phyloP scores from a whole-genome alignment of 1,140 invertebrate species.

The Procambarus virginalis region DNA sequence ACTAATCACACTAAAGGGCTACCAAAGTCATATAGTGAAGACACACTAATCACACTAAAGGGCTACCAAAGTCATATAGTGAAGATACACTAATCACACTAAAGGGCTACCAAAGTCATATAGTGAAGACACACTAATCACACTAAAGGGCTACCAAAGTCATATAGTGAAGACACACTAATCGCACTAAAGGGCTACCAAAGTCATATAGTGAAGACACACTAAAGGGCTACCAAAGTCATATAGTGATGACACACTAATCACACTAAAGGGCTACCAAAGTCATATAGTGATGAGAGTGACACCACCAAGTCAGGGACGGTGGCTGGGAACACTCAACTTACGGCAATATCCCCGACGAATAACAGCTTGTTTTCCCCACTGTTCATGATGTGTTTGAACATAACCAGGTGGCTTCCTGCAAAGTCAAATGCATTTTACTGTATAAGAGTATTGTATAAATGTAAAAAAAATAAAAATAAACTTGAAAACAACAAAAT shows the following conservation, averaged over 20 bases:
- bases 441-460: neutral
- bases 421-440: neutral
- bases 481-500: too few species aligned
- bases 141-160: neutral
- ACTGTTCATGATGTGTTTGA: conserved; percentile 17
- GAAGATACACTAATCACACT: too few species aligned
- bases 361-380: conserved; percentile 1
- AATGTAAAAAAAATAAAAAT: too few species aligned
- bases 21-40: neutral
- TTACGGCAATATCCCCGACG: conserved; percentile 21
- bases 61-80: neutral
- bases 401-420: conserved; percentile 23
- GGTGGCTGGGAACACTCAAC: neutral
- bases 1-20: too few species aligned
- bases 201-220: neutral
- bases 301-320: too few species aligned
- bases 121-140: too few species aligned
- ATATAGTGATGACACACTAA: neutral
- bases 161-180: neutral
- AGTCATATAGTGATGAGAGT: neutral
- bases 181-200: too few species aligned
- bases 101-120: neutral
- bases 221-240: neutral
- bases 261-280: neutral
- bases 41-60: too few species aligned